Evolutionary conservation across 2,797 vertebrate species (phyloP).

Genomic region (Tolypeutes matacus): DNA sequence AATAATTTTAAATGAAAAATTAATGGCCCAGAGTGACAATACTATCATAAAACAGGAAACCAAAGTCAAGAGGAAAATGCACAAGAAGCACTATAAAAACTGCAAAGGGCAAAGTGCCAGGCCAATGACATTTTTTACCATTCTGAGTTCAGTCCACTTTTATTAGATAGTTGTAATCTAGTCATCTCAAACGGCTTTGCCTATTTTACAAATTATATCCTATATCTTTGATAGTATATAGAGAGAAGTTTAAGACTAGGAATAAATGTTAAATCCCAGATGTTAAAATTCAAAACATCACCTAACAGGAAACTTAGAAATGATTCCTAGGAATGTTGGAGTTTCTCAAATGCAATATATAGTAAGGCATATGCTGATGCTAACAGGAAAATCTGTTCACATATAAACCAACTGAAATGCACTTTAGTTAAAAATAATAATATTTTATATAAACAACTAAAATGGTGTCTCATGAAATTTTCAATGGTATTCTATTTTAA

Average conservation of each 20-base stretch:
- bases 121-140: background rate
- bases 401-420: background rate
- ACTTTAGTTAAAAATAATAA: background rate
- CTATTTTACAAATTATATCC: slow-evolving; percentile 26
- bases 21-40: background rate
- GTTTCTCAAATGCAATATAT: background rate
- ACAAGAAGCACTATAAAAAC: background rate
- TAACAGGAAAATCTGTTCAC: slow-evolving; percentile 18
- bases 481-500: background rate
- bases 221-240: background rate
- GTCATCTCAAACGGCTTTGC: background rate
- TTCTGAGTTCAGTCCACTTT: background rate
- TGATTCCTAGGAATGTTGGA: slow-evolving; percentile 20
- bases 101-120: background rate
- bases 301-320: background rate
- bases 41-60: background rate
- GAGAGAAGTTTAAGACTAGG: slow-evolving; percentile 8
- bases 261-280: slow-evolving; percentile 8
- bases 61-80: background rate
- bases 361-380: background rate
- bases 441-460: slow-evolving; percentile 8
- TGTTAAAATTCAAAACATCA: slow-evolving; percentile 34
- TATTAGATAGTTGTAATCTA: background rate
- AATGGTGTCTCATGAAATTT: slow-evolving; percentile 24
- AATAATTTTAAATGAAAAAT: slow-evolving; percentile 8